Conservation (phyloP, 2,797 vertebrate species). For the Sylvia borin region DNA sequence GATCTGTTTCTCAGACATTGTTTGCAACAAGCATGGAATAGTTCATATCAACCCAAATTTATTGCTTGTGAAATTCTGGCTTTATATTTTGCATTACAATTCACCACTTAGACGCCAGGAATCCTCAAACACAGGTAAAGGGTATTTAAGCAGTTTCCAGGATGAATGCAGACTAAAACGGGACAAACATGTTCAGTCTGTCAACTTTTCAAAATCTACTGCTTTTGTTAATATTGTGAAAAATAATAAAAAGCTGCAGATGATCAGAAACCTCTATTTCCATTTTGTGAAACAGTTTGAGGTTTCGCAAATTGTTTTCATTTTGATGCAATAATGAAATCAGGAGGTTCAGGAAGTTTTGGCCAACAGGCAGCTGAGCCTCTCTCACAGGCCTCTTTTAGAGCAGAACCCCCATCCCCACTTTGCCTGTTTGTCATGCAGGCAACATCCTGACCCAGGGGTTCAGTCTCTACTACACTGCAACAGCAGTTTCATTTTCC, state of each 20-base stretch:
- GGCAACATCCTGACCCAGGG: neutral
- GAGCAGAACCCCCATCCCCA: neutral
- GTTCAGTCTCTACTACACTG: neutral
- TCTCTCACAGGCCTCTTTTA: neutral
- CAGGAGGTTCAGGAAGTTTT: neutral
- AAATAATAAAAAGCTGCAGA: neutral
- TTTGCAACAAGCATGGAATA: neutral
- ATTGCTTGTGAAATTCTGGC: neutral
- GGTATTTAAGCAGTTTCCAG: slow-evolving; percentile 10
- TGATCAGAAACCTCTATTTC: neutral
- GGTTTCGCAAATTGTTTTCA: neutral
- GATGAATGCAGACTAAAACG: neutral
- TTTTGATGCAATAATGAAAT: neutral
- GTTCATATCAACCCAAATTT: neutral
- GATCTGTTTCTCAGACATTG: neutral
- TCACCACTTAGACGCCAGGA: neutral
- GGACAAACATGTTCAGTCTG: neutral
- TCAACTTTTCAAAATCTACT: neutral
- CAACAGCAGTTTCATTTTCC: slow-evolving; percentile 41
- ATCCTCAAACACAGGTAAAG: neutral
- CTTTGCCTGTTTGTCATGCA: neutral
- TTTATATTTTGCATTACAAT: neutral
- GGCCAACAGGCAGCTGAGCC: neutral
- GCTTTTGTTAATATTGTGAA: neutral
- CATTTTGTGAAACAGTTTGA: neutral